Evolutionary conservation across 2,888 invertebrate genomes (phyloP).

Genomic region (Chymomyza caudatula): DNA sequence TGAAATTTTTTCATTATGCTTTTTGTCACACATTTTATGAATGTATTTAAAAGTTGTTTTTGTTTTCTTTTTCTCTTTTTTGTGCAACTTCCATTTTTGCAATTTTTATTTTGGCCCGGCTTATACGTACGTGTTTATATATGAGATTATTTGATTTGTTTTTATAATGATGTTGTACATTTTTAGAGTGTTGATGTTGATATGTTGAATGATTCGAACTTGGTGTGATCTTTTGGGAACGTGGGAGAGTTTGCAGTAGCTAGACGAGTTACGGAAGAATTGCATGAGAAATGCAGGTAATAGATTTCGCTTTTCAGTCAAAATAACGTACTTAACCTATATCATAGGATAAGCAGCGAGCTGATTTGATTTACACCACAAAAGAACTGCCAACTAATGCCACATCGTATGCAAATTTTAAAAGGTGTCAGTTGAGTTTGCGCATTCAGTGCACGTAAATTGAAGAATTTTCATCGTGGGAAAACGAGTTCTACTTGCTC

Average conservation of each 20-base stretch:
- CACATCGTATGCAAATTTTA: background rate
- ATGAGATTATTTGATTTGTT: conserved; percentile 42
- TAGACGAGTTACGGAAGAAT: background rate
- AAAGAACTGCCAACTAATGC: background rate
- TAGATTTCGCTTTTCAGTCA: background rate
- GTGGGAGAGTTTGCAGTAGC: conserved; percentile 47
- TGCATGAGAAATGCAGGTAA: background rate
- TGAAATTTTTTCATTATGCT: conserved; percentile 1
- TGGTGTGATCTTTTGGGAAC: conserved; percentile 49
- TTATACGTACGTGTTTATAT: conserved; percentile 9
- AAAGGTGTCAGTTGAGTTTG: conserved; percentile 62
- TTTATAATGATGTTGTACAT: conserved; percentile 60
- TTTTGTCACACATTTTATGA: conserved; percentile 36
- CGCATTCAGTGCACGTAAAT: conserved; percentile 66
- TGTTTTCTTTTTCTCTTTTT: conserved; percentile 20
- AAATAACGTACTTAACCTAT: no score
- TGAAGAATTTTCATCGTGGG: conserved; percentile 72
- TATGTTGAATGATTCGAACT: conserved; percentile 36
- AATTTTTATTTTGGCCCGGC: conserved; percentile 17
- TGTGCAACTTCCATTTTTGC: conserved; percentile 24
- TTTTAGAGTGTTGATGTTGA: conserved; percentile 14
- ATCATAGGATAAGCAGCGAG: background rate
- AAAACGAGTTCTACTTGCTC: conserved; percentile 59
- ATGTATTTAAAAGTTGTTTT: conserved; percentile 26
- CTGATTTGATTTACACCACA: background rate